These are phyloP conservation scores for Drosophila paracracens DNA, from an alignment of 2,888 invertebrate species.

Conservation along the genomic window DNA sequence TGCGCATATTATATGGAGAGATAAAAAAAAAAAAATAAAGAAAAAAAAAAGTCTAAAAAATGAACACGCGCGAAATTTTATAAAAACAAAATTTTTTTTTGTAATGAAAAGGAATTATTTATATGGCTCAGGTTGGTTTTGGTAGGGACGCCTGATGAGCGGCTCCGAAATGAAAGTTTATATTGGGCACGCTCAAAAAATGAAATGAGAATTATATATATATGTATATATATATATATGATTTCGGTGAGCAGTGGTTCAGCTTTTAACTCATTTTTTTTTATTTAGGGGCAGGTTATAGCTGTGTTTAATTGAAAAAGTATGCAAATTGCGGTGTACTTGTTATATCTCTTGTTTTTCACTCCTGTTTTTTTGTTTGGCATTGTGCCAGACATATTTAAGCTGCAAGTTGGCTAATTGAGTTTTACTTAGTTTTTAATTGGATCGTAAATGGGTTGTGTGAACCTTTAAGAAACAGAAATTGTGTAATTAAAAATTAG, in stretches of 20 bases:
- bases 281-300: slow-evolving; percentile 17
- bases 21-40: slow-evolving; percentile 56
- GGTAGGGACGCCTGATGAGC: slow-evolving; percentile 20
- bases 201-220: slow-evolving; percentile 28
- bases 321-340: slow-evolving; percentile 38
- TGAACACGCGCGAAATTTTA: slow-evolving; percentile 56
- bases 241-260: slow-evolving; percentile 23
- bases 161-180: slow-evolving; percentile 50
- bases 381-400: slow-evolving; percentile 19
- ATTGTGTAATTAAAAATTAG: slow-evolving; percentile 21
- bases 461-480: slow-evolving; percentile 5
- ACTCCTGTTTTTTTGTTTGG: slow-evolving; percentile 4
- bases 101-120: slow-evolving; percentile 75
- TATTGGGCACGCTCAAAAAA: slow-evolving; percentile 31
- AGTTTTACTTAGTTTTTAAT: slow-evolving; percentile 51
- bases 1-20: slow-evolving; percentile 44
- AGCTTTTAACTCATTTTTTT: slow-evolving; percentile 24
- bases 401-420: slow-evolving; percentile 41
- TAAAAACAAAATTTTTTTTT: slow-evolving; percentile 40
- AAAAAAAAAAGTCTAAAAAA: slow-evolving; percentile 44
- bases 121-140: slow-evolving; percentile 58
- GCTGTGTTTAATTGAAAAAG: slow-evolving; percentile 50
- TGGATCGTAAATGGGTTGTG: slow-evolving; percentile 36
- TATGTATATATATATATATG: slow-evolving; percentile 17
- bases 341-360: slow-evolving; percentile 10